These are phyloP conservation scores for Araneus ventricosus DNA, from an alignment of 1,140 invertebrate species.

Conservation along the genomic window DNA sequence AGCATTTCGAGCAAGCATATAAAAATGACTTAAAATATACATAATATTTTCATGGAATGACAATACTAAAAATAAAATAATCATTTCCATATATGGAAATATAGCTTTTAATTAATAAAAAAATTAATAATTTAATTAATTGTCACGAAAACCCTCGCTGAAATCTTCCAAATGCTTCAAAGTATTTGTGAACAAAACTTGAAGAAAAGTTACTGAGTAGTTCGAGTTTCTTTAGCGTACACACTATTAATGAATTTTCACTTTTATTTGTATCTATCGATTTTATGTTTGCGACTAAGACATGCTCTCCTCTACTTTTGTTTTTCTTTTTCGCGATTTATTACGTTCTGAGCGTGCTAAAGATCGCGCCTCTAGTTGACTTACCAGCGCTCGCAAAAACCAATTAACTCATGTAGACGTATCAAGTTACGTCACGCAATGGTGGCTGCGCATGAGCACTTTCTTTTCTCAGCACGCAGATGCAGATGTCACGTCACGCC, in stretches of 20 bases:
- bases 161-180: too few relatives aligned
- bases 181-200: background rate
- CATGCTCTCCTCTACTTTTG: background rate
- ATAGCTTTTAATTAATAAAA: too few relatives aligned
- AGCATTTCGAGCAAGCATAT: too few relatives aligned
- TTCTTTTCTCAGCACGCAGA: constrained; percentile 28
- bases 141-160: too few relatives aligned
- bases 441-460: constrained; percentile 5
- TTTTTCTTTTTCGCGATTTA: background rate
- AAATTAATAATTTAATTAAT: too few relatives aligned
- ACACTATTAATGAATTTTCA: background rate
- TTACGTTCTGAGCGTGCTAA: constrained; percentile 8
- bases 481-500: constrained; percentile 6
- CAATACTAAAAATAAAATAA: too few relatives aligned
- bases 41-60: too few relatives aligned
- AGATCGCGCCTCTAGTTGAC: constrained; percentile 12
- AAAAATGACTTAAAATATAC: too few relatives aligned
- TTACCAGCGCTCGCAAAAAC: background rate
- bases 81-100: too few relatives aligned
- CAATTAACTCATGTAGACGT: constrained; percentile 67
- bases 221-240: background rate
- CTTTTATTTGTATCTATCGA: background rate
- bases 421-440: constrained; percentile 60
- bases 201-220: background rate
- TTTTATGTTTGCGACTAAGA: background rate